These are phyloP conservation scores for Megaleporinus macrocephalus DNA, from an alignment of 2,113 vertebrate species.

Conservation along the genomic window DNA sequence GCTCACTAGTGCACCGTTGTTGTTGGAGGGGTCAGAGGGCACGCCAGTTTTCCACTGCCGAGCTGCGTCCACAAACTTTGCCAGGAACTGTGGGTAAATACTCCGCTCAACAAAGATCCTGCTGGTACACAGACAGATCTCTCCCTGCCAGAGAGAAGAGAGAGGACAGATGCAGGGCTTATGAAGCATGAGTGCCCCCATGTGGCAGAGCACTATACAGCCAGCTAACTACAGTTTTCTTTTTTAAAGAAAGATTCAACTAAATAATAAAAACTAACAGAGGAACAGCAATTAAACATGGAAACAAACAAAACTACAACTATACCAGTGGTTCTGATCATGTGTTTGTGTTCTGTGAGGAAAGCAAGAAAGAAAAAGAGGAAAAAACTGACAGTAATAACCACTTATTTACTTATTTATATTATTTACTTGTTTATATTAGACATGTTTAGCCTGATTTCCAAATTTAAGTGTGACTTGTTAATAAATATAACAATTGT, in stretches of 20 bases:
- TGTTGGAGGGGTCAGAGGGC: slow-evolving; percentile 81
- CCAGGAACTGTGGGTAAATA: slow-evolving; percentile 87
- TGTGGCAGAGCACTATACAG: not conserved
- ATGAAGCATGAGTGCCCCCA: slow-evolving; percentile 12
- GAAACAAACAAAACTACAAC: too few relatives aligned
- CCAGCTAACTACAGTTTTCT: too few relatives aligned
- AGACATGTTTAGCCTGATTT: too few relatives aligned
- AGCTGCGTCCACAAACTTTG: slow-evolving; percentile 87
- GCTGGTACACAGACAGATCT: slow-evolving; percentile 96
- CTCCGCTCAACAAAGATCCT: slow-evolving; percentile 93
- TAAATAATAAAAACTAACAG: not conserved
- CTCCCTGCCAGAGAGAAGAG: slow-evolving; percentile 78
- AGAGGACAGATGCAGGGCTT: not conserved
- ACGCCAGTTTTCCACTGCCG: slow-evolving; percentile 89
- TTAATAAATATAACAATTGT: too few relatives aligned
- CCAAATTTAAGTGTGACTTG: too few relatives aligned
- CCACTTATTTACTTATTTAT: too few relatives aligned
- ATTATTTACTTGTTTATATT: too few relatives aligned
- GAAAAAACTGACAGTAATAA: too few relatives aligned
- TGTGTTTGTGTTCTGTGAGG: too few relatives aligned
- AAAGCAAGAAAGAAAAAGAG: too few relatives aligned
- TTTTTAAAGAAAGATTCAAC: not conserved
- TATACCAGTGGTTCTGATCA: too few relatives aligned
- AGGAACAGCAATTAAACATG: too few relatives aligned
- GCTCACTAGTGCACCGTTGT: slow-evolving; percentile 91